phyloP scores from a whole-genome alignment of 2,888 invertebrate genomes.

The Venusia cambrica region DNA sequence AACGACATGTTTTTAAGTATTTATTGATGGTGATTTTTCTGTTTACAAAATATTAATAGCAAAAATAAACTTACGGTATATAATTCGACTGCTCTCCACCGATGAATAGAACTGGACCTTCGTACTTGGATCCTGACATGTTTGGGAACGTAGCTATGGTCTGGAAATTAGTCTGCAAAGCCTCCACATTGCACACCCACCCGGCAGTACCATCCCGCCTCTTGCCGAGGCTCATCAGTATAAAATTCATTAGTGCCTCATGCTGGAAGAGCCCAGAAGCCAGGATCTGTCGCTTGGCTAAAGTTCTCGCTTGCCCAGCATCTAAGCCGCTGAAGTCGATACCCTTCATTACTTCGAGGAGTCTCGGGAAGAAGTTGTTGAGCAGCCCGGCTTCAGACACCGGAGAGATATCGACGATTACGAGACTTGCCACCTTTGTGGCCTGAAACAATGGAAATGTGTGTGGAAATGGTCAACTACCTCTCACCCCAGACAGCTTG shows the following conservation, averaged over 20 bases:
- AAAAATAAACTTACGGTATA: slow-evolving; percentile 50
- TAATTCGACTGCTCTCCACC: slow-evolving; percentile 54
- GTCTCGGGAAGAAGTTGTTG: slow-evolving; percentile 75
- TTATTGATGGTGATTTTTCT: too few species aligned
- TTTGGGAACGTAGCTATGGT: slow-evolving; percentile 52
- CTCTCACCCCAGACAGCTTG: too few species aligned
- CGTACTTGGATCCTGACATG: slow-evolving; percentile 38
- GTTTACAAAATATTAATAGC: background rate
- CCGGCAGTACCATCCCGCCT: slow-evolving; percentile 39
- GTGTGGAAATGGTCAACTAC: too few species aligned
- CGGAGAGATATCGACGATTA: slow-evolving; percentile 87
- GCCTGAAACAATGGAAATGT: slow-evolving; percentile 78
- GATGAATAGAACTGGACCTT: slow-evolving; percentile 54
- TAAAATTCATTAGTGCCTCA: slow-evolving; percentile 36
- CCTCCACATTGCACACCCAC: slow-evolving; percentile 54
- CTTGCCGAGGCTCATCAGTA: slow-evolving; percentile 51
- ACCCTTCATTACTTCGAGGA: slow-evolving; percentile 77
- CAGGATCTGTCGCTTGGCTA: slow-evolving; percentile 44
- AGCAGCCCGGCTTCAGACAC: slow-evolving; percentile 73
- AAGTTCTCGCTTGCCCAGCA: slow-evolving; percentile 81
- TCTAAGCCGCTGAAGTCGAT: slow-evolving; percentile 77
- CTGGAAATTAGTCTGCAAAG: slow-evolving; percentile 38
- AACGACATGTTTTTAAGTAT: too few species aligned
- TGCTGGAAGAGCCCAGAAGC: slow-evolving; percentile 37
- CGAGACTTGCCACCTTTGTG: slow-evolving; percentile 77